Conservation (phyloP, 1,140 invertebrate genomes). For the Drosophila tropicalis region DNA sequence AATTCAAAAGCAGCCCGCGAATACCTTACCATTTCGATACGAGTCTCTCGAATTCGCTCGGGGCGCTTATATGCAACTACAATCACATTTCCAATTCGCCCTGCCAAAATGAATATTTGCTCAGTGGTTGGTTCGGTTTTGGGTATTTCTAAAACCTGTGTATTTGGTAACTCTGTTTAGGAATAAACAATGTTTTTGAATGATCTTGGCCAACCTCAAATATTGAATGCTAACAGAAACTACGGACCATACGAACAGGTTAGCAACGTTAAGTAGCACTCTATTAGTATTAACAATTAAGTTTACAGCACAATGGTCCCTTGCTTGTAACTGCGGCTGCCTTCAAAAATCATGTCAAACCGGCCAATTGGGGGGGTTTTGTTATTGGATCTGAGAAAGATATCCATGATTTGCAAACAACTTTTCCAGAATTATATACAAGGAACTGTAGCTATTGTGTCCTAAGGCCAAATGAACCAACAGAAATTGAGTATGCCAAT, state of each 20-base stretch:
- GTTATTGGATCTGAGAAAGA: constrained; percentile 46
- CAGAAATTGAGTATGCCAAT: neutral
- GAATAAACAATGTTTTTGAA: constrained; percentile 60
- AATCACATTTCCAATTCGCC: too few species aligned
- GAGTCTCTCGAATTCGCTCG: too few species aligned
- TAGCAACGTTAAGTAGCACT: neutral
- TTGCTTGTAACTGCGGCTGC: constrained; percentile 53
- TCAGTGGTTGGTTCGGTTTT: too few species aligned
- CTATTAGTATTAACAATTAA: neutral
- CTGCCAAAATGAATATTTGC: too few species aligned
- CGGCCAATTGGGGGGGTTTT: constrained; percentile 30
- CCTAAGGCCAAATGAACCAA: constrained; percentile 24
- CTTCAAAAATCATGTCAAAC: constrained; percentile 32
- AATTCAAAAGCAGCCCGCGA: too few species aligned
- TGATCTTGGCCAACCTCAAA: constrained; percentile 53
- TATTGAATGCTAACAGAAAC: constrained; percentile 29
- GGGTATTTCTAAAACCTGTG: too few species aligned
- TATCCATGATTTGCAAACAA: constrained; percentile 4
- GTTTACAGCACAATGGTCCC: constrained; percentile 48
- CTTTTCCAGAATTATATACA: neutral
- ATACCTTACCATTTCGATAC: too few species aligned
- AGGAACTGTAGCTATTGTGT: constrained; percentile 6
- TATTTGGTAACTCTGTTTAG: too few species aligned
- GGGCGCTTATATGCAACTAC: too few species aligned
- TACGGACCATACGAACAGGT: constrained; percentile 48